Evolutionary conservation across 2,113 vertebrate species (phyloP).

Genomic region (Taurulus bubalis): DNA sequence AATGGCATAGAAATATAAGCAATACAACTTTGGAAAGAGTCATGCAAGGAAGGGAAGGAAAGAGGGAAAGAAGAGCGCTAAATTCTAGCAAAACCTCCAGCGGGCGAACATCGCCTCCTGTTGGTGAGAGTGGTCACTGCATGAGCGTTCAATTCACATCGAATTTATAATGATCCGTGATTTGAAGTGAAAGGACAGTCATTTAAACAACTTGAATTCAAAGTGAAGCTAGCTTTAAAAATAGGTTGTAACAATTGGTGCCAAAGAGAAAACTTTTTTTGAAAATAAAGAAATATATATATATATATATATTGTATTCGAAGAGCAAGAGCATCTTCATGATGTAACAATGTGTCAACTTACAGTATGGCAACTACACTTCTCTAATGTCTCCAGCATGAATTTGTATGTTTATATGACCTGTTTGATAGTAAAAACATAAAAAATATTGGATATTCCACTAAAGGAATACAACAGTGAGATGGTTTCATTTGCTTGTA

Average conservation of each 20-base stretch:
- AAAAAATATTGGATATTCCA: background rate
- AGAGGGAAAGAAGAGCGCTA: background rate
- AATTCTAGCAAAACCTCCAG: background rate
- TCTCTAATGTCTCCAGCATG: background rate
- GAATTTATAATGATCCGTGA: background rate
- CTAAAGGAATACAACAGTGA: background rate
- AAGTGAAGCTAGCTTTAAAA: background rate
- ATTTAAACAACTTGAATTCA: background rate
- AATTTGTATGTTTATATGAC: background rate
- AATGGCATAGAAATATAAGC: background rate
- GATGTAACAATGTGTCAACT: background rate
- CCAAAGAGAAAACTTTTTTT: background rate
- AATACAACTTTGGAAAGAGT: background rate
- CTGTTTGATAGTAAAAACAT: background rate
- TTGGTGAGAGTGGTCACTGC: slow-evolving; percentile 29
- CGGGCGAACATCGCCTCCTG: slow-evolving; percentile 27
- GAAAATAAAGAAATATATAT: background rate
- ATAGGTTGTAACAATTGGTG: background rate
- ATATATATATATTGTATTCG: background rate
- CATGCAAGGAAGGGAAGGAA: background rate
- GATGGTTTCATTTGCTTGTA: background rate
- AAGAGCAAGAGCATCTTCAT: background rate
- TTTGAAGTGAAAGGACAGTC: background rate
- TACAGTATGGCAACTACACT: background rate
- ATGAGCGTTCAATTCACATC: background rate